Conservation (phyloP, 1,140 invertebrate genomes). For the Drosophila pallidifrons region DNA sequence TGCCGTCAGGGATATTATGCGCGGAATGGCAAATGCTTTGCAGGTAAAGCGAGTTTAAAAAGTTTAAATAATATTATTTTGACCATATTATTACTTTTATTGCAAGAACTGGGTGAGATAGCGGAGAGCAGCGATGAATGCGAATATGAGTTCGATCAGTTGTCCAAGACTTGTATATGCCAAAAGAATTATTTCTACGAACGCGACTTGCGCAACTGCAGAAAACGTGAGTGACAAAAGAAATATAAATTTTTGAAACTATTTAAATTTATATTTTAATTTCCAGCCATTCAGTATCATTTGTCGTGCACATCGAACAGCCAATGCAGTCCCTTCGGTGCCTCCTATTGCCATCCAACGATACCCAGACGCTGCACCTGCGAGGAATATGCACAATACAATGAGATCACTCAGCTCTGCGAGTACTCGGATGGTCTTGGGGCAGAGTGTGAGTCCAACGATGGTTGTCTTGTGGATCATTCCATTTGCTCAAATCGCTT, state of each 20-base stretch:
- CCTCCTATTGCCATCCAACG: slow-evolving; percentile 70
- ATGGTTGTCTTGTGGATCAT: slow-evolving; percentile 77
- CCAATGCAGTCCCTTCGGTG: slow-evolving; percentile 83
- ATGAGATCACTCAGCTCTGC: slow-evolving; percentile 77
- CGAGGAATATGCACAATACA: slow-evolving; percentile 78
- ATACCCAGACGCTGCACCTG: slow-evolving; percentile 80
- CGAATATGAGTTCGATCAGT: slow-evolving; percentile 73
- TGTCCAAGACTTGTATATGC: slow-evolving; percentile 81
- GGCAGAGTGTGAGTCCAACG: slow-evolving; percentile 71
- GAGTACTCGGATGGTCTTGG: slow-evolving; percentile 76
- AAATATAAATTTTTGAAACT: not conserved
- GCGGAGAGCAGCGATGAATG: slow-evolving; percentile 82
- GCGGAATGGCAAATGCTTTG: slow-evolving; percentile 79
- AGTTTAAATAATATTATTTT: not conserved
- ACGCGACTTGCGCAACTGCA: slow-evolving; percentile 71
- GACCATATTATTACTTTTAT: not conserved
- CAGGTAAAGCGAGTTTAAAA: slow-evolving; percentile 47
- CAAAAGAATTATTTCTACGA: slow-evolving; percentile 84
- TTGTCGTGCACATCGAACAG: slow-evolving; percentile 81
- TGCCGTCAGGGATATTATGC: slow-evolving; percentile 76
- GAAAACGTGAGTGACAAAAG: slow-evolving; percentile 71
- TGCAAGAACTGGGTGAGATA: slow-evolving; percentile 81
- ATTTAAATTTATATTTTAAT: not conserved
- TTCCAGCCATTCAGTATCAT: slow-evolving; percentile 79
- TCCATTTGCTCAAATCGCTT: slow-evolving; percentile 82